Percentiles rank a stretch among this genome's conserved stretches.
Conservation (phyloP, 2,888 invertebrate species). For the Drosophila quasianomalipes region DNA sequence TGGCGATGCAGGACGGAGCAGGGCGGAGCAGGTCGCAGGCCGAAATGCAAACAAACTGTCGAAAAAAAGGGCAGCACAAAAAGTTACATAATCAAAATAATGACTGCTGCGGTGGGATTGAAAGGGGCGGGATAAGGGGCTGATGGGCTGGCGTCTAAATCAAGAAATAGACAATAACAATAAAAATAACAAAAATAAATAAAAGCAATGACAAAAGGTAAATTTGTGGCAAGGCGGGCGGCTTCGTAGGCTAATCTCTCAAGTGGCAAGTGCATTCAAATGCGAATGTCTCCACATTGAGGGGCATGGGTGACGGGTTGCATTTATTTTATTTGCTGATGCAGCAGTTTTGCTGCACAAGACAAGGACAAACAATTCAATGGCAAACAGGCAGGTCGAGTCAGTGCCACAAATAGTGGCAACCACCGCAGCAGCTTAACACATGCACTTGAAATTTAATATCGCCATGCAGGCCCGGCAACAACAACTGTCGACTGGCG, state of each 20-base stretch:
- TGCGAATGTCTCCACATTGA: conserved; percentile 72
- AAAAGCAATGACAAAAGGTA: conserved; percentile 76
- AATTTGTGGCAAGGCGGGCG: conserved; percentile 40
- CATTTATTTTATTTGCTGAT: conserved; percentile 52
- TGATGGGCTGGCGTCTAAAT: conserved; percentile 34
- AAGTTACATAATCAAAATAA: conserved; percentile 81
- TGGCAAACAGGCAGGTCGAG: conserved; percentile 50
- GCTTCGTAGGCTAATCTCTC: conserved; percentile 81
- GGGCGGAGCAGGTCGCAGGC: conserved; percentile 27
- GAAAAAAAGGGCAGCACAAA: conserved; percentile 62
- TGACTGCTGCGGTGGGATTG: conserved; percentile 53
- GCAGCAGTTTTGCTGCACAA: conserved; percentile 56
- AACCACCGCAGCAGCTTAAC: conserved; percentile 65
- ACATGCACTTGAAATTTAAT: conserved; percentile 82
- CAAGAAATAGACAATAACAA: conserved; percentile 70
- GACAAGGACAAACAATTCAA: conserved; percentile 72
- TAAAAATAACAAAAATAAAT: conserved; percentile 57
- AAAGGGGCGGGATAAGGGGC: background rate
- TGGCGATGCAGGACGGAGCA: conserved; percentile 29
- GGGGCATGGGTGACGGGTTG: background rate
- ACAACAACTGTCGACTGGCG: conserved; percentile 20
- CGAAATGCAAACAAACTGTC: conserved; percentile 74
- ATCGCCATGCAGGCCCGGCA: conserved; percentile 54
- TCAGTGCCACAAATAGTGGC: conserved; percentile 58
- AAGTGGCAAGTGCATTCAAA: conserved; percentile 84